Evolutionary conservation across 2,888 invertebrate genomes (phyloP).

Genomic region (Amorpha juglandis): DNA sequence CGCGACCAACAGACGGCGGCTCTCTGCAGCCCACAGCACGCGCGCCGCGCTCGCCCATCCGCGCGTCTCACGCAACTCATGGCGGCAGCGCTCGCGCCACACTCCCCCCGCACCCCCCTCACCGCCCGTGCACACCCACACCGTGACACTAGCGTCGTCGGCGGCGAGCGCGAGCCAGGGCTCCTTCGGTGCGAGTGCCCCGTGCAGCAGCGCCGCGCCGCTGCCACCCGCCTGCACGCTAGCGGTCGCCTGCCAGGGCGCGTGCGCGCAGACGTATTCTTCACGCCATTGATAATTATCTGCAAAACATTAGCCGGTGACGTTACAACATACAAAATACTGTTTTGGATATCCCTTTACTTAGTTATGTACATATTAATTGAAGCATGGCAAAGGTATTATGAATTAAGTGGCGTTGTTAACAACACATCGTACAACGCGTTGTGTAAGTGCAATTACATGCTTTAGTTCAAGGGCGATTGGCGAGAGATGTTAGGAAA

Average conservation of each 20-base stretch:
- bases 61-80: slow-evolving; percentile 23
- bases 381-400: no score
- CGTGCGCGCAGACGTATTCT: slow-evolving; percentile 47
- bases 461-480: no score
- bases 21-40: slow-evolving; percentile 34
- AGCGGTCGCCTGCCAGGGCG: slow-evolving; percentile 43
- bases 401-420: no score
- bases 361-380: no score
- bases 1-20: slow-evolving; percentile 55
- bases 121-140: slow-evolving; percentile 23
- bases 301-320: neutral
- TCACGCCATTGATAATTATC: slow-evolving; percentile 51
- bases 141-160: slow-evolving; percentile 44
- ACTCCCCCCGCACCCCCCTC: no score
- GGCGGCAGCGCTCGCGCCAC: slow-evolving; percentile 5
- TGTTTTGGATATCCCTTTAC: no score
- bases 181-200: slow-evolving; percentile 38
- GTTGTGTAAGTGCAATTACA: no score
- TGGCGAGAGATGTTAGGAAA: no score
- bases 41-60: slow-evolving; percentile 34
- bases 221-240: slow-evolving; percentile 32
- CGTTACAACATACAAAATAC: no score
- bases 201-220: slow-evolving; percentile 44
- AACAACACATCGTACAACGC: no score
- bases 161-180: slow-evolving; percentile 47